Evolutionary conservation across 2,113 vertebrate species (phyloP).

Genomic region (Nannospalax galili): DNA sequence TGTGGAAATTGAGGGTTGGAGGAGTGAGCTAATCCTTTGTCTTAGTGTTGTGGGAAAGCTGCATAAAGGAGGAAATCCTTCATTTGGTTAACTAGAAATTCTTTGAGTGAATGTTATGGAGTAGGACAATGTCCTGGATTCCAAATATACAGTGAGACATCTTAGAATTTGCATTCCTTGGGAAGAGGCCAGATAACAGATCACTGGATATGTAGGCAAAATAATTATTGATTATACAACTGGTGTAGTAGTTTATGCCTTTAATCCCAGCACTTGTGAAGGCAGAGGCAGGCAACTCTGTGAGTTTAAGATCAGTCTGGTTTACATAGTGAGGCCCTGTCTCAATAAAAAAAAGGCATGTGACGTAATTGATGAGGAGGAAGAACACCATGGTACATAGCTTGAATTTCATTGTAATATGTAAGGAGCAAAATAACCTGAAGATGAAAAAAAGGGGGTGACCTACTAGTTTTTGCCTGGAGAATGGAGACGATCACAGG

Average conservation of each 20-base stretch:
- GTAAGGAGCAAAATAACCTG: neutral
- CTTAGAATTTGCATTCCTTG: neutral
- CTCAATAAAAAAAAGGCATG: neutral
- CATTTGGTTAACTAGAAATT: conserved; percentile 16
- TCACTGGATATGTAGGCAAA: neutral
- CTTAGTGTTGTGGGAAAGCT: neutral
- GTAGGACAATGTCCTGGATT: neutral
- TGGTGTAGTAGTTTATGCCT: neutral
- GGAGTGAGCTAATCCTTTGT: neutral
- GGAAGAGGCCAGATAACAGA: neutral
- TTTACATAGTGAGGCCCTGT: too few species aligned
- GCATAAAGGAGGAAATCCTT: neutral
- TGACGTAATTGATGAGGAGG: neutral
- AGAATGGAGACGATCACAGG: neutral
- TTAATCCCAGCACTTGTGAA: too few species aligned
- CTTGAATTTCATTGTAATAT: neutral
- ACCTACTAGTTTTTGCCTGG: neutral
- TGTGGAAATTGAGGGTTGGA: neutral
- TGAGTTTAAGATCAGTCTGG: too few species aligned
- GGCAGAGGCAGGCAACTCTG: too few species aligned
- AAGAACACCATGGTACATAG: neutral
- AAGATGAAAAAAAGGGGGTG: neutral
- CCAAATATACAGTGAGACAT: neutral
- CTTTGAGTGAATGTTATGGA: neutral
- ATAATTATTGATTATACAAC: neutral